Conservation (phyloP, 2,113 vertebrate species). For the Pipa parva region DNA sequence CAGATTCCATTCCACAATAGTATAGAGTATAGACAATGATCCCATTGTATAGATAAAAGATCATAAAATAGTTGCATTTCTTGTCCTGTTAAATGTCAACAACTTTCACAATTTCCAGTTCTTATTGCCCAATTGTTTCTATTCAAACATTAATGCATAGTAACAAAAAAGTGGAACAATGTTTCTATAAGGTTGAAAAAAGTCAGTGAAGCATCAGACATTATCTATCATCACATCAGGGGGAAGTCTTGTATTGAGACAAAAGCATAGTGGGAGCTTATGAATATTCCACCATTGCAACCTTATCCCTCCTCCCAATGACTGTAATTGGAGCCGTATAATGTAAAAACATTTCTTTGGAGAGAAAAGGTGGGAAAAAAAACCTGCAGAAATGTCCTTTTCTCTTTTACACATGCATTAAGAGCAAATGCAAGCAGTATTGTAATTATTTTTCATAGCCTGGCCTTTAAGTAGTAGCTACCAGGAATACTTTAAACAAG, state of each 20-base stretch:
- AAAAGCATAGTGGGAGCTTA: slow-evolving; percentile 23
- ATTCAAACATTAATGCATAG: too few species aligned
- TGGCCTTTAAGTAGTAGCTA: slow-evolving; percentile 42
- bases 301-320: not conserved
- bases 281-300: slow-evolving; percentile 33
- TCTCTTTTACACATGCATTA: not conserved
- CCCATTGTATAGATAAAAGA: too few species aligned
- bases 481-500: slow-evolving; percentile 40
- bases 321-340: slow-evolving; percentile 6
- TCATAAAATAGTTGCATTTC: too few species aligned
- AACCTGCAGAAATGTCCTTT: slow-evolving; percentile 7
- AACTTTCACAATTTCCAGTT: too few species aligned
- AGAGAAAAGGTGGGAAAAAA: not conserved
- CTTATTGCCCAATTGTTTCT: too few species aligned
- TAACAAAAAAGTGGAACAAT: not conserved
- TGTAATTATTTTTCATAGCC: slow-evolving; percentile 39
- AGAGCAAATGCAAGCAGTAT: slow-evolving; percentile 23
- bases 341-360: slow-evolving; percentile 12
- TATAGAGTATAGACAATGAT: too few species aligned
- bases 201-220: slow-evolving; percentile 26
- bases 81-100: too few species aligned
- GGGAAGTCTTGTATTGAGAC: slow-evolving; percentile 21
- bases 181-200: slow-evolving; percentile 12
- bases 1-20: too few species aligned
- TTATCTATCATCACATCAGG: slow-evolving; percentile 24